A percentile compares a stretch with the other conserved stretches of the same genome.
Conservation (phyloP, 2,797 vertebrate species). For the Anguilla anguilla region DNA sequence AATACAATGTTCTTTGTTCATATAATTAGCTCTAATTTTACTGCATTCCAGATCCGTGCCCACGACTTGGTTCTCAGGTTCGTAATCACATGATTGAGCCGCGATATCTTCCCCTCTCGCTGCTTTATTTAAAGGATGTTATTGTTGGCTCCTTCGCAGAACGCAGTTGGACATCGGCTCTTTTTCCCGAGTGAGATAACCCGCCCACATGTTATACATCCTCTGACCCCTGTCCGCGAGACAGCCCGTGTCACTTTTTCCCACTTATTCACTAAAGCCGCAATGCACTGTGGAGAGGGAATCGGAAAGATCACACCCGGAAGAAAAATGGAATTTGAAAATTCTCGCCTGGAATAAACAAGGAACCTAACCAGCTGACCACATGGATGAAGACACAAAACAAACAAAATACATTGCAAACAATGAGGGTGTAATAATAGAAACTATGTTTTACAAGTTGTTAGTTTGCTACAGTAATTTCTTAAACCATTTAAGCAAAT, state of each 20-base stretch:
- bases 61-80: slow-evolving; percentile 80
- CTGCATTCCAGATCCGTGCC: slow-evolving; percentile 74
- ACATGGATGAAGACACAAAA: neutral
- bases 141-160: slow-evolving; percentile 88
- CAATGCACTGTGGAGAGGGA: neutral
- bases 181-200: slow-evolving; percentile 90
- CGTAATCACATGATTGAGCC: slow-evolving; percentile 72
- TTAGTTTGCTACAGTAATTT: neutral
- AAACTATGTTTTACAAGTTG: neutral
- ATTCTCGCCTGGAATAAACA: neutral
- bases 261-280: neutral
- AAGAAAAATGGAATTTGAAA: neutral
- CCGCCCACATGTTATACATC: slow-evolving; percentile 60
- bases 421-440: neutral
- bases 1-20: slow-evolving; percentile 74
- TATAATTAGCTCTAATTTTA: slow-evolving; percentile 77
- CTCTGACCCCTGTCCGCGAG: slow-evolving; percentile 49
- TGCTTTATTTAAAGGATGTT: slow-evolving; percentile 94
- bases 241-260: slow-evolving; percentile 53
- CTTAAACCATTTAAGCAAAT: neutral
- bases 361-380: neutral
- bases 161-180: slow-evolving; percentile 90
- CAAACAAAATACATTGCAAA: neutral
- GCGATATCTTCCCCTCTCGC: slow-evolving; percentile 49
- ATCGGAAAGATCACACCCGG: neutral